Percentiles rank a stretch among this genome's conserved stretches.
These are phyloP conservation scores for Ammodramus savannarum DNA, from an alignment of 2,113 vertebrate species.

Conservation along the genomic window DNA sequence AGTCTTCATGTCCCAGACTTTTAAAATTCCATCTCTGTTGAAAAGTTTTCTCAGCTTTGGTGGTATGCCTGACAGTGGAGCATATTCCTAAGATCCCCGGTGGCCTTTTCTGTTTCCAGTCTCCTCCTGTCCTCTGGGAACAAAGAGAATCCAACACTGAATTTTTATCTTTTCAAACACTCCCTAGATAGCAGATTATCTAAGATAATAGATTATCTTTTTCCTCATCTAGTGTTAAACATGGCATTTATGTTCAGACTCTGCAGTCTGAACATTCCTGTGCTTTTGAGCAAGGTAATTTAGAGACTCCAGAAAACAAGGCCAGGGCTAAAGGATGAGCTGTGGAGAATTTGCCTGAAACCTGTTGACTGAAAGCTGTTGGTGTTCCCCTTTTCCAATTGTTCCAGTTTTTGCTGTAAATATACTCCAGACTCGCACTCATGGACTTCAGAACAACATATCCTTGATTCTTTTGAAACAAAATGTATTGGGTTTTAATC, in stretches of 20 bases:
- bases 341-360: not conserved
- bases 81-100: not conserved
- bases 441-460: not conserved
- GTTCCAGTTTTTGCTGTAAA: not conserved
- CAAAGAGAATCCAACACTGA: not conserved
- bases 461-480: not conserved
- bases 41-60: slow-evolving; percentile 4
- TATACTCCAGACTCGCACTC: not conserved
- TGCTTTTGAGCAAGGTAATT: not conserved
- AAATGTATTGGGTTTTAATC: not conserved
- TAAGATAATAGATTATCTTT: not conserved
- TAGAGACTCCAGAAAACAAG: not conserved
- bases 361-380: not conserved
- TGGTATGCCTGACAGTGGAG: not conserved
- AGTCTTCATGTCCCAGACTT: not conserved
- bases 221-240: not conserved
- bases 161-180: not conserved
- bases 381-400: not conserved
- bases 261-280: not conserved
- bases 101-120: slow-evolving; percentile 4
- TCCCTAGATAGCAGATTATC: not conserved
- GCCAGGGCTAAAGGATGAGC: not conserved
- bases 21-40: not conserved
- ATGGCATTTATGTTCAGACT: not conserved
- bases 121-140: not conserved